Base-by-base conservation (phyloP, 2,888 invertebrate species). In the Zele albiditarsus region DNA sequence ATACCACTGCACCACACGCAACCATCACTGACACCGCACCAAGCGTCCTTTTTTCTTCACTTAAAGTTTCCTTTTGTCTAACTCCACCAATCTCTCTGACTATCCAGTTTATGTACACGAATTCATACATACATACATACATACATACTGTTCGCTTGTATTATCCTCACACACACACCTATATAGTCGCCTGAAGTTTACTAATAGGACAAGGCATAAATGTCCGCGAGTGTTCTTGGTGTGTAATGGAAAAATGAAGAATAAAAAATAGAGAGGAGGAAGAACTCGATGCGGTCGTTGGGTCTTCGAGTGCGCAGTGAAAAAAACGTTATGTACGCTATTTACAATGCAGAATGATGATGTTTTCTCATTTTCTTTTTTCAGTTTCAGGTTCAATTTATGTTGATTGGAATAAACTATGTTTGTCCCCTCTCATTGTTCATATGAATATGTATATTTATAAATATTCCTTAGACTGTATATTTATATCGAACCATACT, bases 41-140 rank as follows among this genome's bases (percentile, higher is more conserved):
- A 27, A 53, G 49, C 28, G 25, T 67, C 49, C 46, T 25, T 23
- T 57, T 25, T 23, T 58, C 23, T 42, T 8, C 58, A 5, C 65
- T 60, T 60, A n/a, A 73, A 75, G 74, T 76, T 79, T 72, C 72
- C 72, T 75, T 76, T 77, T 75, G 66, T 57, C 33, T 46, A 76
- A 74, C 74, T 77, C 75, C 77, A 60, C 62, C 53, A 67, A 46
- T 14, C 31, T 65, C 33, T 33, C 23, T 20, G 25, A 23, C 33
- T 65, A 42, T 65, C 65, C 5, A 38, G 42, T 65, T 65, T 65
- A n/a, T n/a, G n/a, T n/a, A n/a, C n/a, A n/a, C n/a, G n/a, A n/a
- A n/a, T n/a, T n/a, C 16, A n/a, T 46, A n/a, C 16, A n/a, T 58
- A 23, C 10, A 2, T 27, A 25, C 2, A 10, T 58, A 10, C 25